These are phyloP conservation scores for Ptychodera flava DNA, from an alignment of 35 echinoderm and acorn worm species.

Conservation along the genomic window DNA sequence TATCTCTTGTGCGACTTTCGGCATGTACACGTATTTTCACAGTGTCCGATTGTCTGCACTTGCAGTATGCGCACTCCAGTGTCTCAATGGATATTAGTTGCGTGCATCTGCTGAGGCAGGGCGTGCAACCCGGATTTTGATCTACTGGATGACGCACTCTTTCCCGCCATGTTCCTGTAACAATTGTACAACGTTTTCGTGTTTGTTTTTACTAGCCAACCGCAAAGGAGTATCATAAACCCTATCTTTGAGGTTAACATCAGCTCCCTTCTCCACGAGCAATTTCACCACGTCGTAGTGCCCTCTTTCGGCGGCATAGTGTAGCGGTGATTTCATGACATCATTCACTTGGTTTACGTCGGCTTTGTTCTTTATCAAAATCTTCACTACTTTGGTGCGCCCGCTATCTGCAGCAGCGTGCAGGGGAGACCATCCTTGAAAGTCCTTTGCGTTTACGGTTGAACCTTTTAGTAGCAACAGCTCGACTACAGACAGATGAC, in stretches of 20 bases:
- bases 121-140: no score
- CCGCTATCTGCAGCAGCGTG: neutral
- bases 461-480: neutral
- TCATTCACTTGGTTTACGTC: conserved; percentile 73
- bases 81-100: no score
- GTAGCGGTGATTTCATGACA: conserved; percentile 57
- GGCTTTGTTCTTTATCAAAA: conserved; percentile 26
- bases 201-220: conserved; percentile 79
- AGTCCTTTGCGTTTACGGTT: neutral
- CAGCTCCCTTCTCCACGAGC: conserved; percentile 62
- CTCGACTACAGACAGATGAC: neutral
- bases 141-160: neutral
- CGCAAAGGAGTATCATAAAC: conserved; percentile 78
- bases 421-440: neutral
- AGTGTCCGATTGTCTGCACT: no score
- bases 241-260: conserved; percentile 12
- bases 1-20: no score
- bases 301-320: conserved; percentile 86
- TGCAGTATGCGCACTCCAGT: no score
- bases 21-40: no score
- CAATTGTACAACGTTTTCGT: conserved; percentile 83
- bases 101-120: no score
- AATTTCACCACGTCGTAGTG: conserved; percentile 62
- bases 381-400: neutral
- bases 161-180: conserved; percentile 24